Percentiles rank a stretch among this genome's conserved stretches.
phyloP scores from a whole-genome alignment of 2,797 vertebrate species.

The Acanthurus tractus region DNA sequence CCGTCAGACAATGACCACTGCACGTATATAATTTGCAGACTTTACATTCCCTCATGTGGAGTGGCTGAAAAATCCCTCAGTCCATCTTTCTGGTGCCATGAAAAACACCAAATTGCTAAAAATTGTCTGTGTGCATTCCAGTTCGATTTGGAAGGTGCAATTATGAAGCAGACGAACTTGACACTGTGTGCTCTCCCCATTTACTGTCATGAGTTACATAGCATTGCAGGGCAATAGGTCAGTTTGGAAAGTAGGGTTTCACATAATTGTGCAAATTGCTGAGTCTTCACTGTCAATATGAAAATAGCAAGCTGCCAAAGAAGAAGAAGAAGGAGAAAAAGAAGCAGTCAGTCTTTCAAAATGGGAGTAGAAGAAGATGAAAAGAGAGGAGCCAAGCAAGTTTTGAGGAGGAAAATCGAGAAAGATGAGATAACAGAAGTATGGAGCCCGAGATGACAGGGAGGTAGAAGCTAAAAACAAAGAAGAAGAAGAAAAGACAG shows the following conservation, averaged over 20 bases:
- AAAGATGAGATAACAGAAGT: slow-evolving; percentile 16
- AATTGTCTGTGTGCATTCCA: slow-evolving; percentile 18
- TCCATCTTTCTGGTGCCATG: slow-evolving; percentile 29
- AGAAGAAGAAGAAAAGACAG: slow-evolving; percentile 39
- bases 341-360: slow-evolving; percentile 32
- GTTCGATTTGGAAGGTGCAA: slow-evolving; percentile 31
- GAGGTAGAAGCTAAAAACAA: slow-evolving; percentile 33
- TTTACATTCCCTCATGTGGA: slow-evolving; percentile 14
- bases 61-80: slow-evolving; percentile 39
- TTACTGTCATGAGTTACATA: slow-evolving; percentile 32
- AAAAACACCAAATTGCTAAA: slow-evolving; percentile 48
- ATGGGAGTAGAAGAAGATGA: slow-evolving; percentile 28
- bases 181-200: background rate
- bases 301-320: slow-evolving; percentile 32
- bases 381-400: slow-evolving; percentile 35
- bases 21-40: slow-evolving; percentile 22
- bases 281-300: slow-evolving; percentile 27
- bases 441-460: slow-evolving; percentile 1
- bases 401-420: slow-evolving; percentile 49
- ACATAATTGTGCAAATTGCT: slow-evolving; percentile 40
- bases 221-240: slow-evolving; percentile 23
- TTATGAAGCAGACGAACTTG: slow-evolving; percentile 33
- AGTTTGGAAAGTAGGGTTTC: slow-evolving; percentile 31
- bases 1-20: background rate
- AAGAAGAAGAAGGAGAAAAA: slow-evolving; percentile 5